Percentiles rank a stretch among this genome's conserved stretches.
Conservation (phyloP, 2,888 invertebrate species). For the Argyresthia albistria region DNA sequence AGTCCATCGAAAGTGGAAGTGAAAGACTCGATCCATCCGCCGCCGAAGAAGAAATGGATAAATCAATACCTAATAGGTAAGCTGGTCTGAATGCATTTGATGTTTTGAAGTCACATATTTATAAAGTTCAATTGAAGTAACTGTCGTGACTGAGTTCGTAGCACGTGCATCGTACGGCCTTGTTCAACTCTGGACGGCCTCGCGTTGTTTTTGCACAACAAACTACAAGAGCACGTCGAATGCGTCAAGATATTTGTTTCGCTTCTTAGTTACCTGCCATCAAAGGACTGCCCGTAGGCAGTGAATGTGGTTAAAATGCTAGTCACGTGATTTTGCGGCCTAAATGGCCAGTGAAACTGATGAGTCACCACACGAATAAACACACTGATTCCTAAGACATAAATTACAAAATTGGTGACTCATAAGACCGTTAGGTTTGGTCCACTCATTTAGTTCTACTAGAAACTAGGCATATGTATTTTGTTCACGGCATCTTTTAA, state of each 20-base stretch:
- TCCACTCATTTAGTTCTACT: too few relatives aligned
- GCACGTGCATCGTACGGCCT: slow-evolving; percentile 29
- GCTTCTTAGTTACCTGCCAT: too few relatives aligned
- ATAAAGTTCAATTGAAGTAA: not conserved
- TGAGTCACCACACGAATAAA: too few relatives aligned
- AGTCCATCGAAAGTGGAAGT: slow-evolving; percentile 31
- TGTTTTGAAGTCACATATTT: not conserved
- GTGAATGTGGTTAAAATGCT: too few relatives aligned
- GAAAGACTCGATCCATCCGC: slow-evolving; percentile 42
- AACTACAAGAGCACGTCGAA: slow-evolving; percentile 24
- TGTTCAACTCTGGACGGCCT: slow-evolving; percentile 23
- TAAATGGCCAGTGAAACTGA: too few relatives aligned
- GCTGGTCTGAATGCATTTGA: not conserved
- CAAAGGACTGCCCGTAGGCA: too few relatives aligned
- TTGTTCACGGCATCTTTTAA: too few relatives aligned
- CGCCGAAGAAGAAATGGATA: slow-evolving; percentile 84
- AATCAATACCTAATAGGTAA: slow-evolving; percentile 71
- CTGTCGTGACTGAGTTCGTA: not conserved
- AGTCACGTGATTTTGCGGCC: too few relatives aligned
- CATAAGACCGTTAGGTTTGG: too few relatives aligned
- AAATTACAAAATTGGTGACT: too few relatives aligned
- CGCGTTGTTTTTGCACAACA: slow-evolving; percentile 36
- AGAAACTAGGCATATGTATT: too few relatives aligned
- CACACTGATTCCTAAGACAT: too few relatives aligned
- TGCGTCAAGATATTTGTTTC: not conserved